Base-by-base conservation (phyloP, 2,888 invertebrate species). In the Sarcophaga caerulescens region DNA sequence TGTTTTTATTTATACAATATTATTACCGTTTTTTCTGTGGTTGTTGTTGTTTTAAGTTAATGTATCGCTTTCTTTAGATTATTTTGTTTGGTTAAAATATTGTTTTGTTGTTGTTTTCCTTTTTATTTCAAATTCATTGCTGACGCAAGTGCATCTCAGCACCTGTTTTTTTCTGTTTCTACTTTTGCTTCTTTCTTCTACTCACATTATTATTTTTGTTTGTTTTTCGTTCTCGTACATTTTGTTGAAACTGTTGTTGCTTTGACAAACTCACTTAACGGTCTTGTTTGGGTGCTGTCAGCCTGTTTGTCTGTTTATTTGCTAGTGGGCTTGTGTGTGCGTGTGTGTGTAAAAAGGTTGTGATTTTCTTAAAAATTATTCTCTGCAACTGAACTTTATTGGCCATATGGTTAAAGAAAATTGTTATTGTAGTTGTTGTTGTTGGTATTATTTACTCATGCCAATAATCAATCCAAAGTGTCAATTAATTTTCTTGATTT, bases 91-190 rank as follows among this genome's bases (percentile, higher is more conserved):
- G 23, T 45, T 73, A 2, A 35, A 35, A 35, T 35, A 10, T 35
- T 35, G 35, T 8, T 35, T 2, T 35, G 35, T 35, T 35, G 35
- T 35, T 35, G 35, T 10, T 35, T 35, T 35, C 35, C 35, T 35
- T 35, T 35, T 35, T 44, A 19, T 66, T 78, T 81, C 73, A 77
- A 57, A 60, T 84, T 81, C 17, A 78, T 59, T 81, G 86, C 81
- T 84, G 86, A 84, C 84, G 84, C 86, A 86, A 86, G 86, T 84
- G 84, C 78, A 86, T 77, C 84, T 44, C 75, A 76, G 79, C 86
- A 84, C 86, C 86, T 86, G 86, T 84, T 86, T 84, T 81, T 81
- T 35, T 35, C 1, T 35, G 10, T 2, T 35, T 35, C 35, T 8
- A 2, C 8, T 35, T 35, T 66, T 35, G 68, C 74, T 70, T 75